Base-by-base conservation (phyloP, 2,888 invertebrate genomes). In the Euplexia lucipara region DNA sequence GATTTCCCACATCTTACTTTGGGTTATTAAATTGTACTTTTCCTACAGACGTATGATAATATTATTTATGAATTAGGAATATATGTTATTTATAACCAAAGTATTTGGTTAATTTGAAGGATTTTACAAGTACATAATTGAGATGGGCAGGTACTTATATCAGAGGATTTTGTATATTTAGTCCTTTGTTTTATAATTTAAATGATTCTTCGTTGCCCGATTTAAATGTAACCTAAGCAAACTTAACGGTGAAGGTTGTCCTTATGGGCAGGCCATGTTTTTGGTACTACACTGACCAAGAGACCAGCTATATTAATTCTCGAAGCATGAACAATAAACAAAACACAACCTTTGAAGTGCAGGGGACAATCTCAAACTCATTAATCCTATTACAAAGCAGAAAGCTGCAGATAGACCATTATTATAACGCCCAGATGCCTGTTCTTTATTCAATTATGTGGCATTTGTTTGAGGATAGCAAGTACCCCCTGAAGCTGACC, bases 401-500 rank as follows among this genome's bases (percentile, higher is more conserved):
- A 34, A 26, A 37, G 14, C 37, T 34, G 20, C 32, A 47, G 3
- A 39, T 26, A 9, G 0, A 14, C 7, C 8, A 18, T 73, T 57
- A 57, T 30, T 22, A 41, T 47, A 56, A 26, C 10, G 18, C 12
- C 8, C 3, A 39, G 7, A 56, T 32, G 34, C 14, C 41, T 20
- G 20, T 34, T 41, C 41, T 39, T 64, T 60, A 69, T 75, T 39
- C 35, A 69, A 69, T 60, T 74, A 49, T 53, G 18, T 51, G 7
- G 16, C 37, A 51, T 56, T 53, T 47, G 20, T 10, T 41, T 34
- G 34, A 37, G 35, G 10, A 10, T 34, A 0, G 6, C 32, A 39
- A 75, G 75, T 16, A 45, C 22, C 8, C 54, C 59, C 26, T 61
- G 53, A 56, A 61, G 71, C 34, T 61, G 75, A 48, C 70, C 51